phyloP scores from a whole-genome alignment of 2,888 invertebrate genomes.

The Dicyrtomina minuta region DNA sequence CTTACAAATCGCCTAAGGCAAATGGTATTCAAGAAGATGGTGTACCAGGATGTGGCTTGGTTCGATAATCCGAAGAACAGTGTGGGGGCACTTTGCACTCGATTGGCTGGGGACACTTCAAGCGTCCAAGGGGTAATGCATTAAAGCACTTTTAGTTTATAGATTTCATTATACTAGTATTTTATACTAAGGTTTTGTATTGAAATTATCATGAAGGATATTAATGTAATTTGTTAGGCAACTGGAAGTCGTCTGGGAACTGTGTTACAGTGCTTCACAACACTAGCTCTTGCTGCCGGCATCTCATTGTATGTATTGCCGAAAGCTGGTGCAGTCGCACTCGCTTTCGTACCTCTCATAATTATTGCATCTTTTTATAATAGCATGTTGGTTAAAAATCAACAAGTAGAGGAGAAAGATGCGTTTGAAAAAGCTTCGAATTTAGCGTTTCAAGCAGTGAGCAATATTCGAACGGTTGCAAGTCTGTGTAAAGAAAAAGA shows the following conservation, averaged over 20 bases:
- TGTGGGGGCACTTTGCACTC: constrained; percentile 73
- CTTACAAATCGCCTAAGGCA: constrained; percentile 73
- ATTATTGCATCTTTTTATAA: constrained; percentile 54
- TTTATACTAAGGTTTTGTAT: too few species aligned
- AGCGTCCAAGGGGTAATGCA: constrained; percentile 72
- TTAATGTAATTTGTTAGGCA: constrained; percentile 48
- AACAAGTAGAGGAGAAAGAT: constrained; percentile 63
- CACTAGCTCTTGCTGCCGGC: constrained; percentile 52
- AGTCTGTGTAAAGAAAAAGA: constrained; percentile 66
- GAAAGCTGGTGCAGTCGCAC: constrained; percentile 55
- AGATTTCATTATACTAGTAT: too few species aligned
- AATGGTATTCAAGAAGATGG: constrained; percentile 66
- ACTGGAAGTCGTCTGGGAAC: constrained; percentile 55
- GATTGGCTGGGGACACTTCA: constrained; percentile 74
- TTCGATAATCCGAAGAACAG: constrained; percentile 72
- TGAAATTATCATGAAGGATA: too few species aligned
- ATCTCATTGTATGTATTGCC: constrained; percentile 53
- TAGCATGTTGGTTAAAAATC: constrained; percentile 60
- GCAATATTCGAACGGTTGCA: constrained; percentile 66
- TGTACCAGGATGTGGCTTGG: constrained; percentile 65
- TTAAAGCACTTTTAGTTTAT: too few species aligned
- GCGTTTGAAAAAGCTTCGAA: constrained; percentile 69
- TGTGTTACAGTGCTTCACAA: constrained; percentile 54
- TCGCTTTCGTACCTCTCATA: constrained; percentile 55
- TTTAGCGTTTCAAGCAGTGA: constrained; percentile 70